These are phyloP conservation scores for Heliothis virescens DNA, from an alignment of 1,140 invertebrate genomes.

Conservation along the genomic window DNA sequence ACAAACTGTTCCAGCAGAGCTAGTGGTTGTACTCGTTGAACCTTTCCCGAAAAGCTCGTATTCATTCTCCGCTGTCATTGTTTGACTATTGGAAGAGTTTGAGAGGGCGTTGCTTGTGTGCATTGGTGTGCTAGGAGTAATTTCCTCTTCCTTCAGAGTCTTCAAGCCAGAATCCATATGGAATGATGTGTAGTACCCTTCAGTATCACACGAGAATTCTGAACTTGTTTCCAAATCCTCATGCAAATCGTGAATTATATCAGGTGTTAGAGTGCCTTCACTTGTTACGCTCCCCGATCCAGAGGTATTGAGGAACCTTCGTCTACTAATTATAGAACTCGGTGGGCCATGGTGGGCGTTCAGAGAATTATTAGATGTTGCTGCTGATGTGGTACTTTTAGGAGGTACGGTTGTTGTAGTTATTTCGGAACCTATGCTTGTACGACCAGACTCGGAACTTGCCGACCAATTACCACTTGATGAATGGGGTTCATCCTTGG, in stretches of 20 bases:
- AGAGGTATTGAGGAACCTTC: conserved; percentile 90
- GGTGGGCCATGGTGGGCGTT: conserved; percentile 88
- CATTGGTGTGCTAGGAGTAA: conserved; percentile 87
- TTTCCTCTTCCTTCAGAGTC: conserved; percentile 93
- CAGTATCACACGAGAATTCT: conserved; percentile 97
- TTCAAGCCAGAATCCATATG: conserved; percentile 98
- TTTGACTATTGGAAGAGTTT: conserved; percentile 87
- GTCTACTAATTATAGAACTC: conserved; percentile 89
- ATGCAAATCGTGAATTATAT: conserved; percentile 90
- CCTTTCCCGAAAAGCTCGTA: conserved; percentile 96
- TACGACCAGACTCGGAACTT: conserved; percentile 94
- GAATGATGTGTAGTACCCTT: conserved; percentile 99
- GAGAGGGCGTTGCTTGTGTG: conserved; percentile 88
- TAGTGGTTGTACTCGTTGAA: conserved; percentile 95
- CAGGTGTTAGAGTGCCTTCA: conserved; percentile 94
- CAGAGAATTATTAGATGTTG: conserved; percentile 89
- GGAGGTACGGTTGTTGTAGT: conserved; percentile 90
- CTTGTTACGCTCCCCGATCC: conserved; percentile 94
- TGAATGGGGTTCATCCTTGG: conserved; percentile 93
- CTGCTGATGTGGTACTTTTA: conserved; percentile 89
- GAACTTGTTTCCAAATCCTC: conserved; percentile 97
- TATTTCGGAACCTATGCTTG: conserved; percentile 93
- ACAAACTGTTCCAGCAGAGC: conserved; percentile 95
- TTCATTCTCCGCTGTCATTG: conserved; percentile 92
- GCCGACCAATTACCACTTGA: conserved; percentile 98